Base-by-base conservation (phyloP, 2,113 vertebrate species). In the Orthochromis indermauri region DNA sequence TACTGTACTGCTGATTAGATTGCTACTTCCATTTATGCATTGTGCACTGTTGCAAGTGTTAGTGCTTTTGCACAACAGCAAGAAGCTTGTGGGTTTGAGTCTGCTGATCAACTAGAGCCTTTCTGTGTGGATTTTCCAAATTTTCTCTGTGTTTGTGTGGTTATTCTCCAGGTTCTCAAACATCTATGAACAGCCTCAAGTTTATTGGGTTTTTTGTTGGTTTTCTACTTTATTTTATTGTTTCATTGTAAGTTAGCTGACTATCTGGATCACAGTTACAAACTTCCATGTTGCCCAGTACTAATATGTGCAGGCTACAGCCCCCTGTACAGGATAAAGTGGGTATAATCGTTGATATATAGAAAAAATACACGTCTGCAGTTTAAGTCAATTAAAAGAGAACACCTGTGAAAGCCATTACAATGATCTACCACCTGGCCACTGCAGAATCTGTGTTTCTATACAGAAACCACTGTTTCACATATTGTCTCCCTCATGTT, bases 401-500 rank as follows among this genome's bases (percentile, higher is more conserved):
- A 84, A 35, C 26, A 76, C 26, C 21, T 78, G 49, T 54, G 8
- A 71, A 86, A 83, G 5, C 33, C 4, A 37, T 80, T 51, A 2
- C 35, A 40, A 11, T 33, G 51, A 88, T 82, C 63, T 85, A 10
- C 7, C 5, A 63, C 82, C 42, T 84, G 66, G 57, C 55, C 68
- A 81, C 80, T 86, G 59, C 63, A 45, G 35, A 90, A 76, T 54
- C 49, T 9, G 88, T 47, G 26, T 84, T 59, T 81, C 35, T 85
- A 57, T 68, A 55, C 28, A 66, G 86, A 94, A 85, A 87, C 28
- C 61, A 55, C 7, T 8, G 73, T 71, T 71, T 26, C 61, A 76
- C 55, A 71, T 81, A 86, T 83, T 83, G 85, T 91, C 40, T 85
- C 53, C 81, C 82, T 28, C 63, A 24, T 89, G 59, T 92, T 94